These are phyloP conservation scores for Heliconius hermathena DNA, from an alignment of 1,140 invertebrate species.

Conservation along the genomic window DNA sequence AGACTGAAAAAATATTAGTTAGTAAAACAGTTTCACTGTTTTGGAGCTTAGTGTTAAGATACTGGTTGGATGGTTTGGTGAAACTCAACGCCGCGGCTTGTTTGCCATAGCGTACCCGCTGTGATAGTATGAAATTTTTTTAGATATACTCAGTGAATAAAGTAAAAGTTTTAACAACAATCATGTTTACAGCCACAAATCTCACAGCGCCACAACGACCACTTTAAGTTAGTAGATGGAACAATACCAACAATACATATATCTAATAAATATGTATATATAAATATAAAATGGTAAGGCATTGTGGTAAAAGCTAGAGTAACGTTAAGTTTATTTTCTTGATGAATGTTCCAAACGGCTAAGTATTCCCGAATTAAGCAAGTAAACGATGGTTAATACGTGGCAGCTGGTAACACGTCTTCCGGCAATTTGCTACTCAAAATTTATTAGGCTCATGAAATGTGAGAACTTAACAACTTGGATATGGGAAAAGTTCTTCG, in stretches of 20 bases:
- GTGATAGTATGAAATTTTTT: too few species aligned
- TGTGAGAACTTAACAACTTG: constrained; percentile 36
- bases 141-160: too few species aligned
- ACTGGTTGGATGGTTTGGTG: too few species aligned
- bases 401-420: constrained; percentile 36
- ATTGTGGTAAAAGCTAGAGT: not conserved
- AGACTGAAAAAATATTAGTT: constrained; percentile 44
- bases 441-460: constrained; percentile 39
- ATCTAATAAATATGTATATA: not conserved
- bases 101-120: too few species aligned
- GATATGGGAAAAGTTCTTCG: constrained; percentile 26
- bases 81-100: too few species aligned
- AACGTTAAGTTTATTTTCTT: not conserved
- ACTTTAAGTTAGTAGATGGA: too few species aligned
- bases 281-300: not conserved
- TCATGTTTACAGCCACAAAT: too few species aligned
- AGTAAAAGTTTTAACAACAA: too few species aligned
- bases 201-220: too few species aligned
- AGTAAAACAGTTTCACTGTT: too few species aligned
- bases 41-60: not conserved
- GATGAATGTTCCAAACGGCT: constrained; percentile 12
- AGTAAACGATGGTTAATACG: constrained; percentile 34
- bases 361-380: constrained; percentile 17
- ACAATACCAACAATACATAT: too few species aligned
- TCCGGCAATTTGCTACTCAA: constrained; percentile 33